Base-by-base conservation (phyloP, 1,140 invertebrate species). In the Physella acuta region DNA sequence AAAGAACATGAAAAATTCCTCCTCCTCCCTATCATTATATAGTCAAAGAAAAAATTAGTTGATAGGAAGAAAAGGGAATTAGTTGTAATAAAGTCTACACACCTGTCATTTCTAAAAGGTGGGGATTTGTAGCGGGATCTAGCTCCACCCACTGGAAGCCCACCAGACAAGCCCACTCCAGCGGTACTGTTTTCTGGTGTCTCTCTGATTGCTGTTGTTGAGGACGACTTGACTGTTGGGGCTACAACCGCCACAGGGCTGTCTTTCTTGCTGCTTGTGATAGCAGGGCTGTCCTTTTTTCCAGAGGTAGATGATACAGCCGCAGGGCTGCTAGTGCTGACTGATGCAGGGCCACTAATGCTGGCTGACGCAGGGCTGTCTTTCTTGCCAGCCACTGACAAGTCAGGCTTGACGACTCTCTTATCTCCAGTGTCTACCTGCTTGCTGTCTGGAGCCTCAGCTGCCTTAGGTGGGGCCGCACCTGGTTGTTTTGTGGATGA, bases 41-140 rank as follows among this genome's bases (percentile, higher is more conserved):
- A n/a, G n/a, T n/a, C n/a, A n/a, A n/a, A n/a, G n/a, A n/a, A n/a
- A n/a, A n/a, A n/a, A n/a, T n/a, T n/a, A n/a, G n/a, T n/a, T n/a
- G n/a, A n/a, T n/a, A n/a, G n/a, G n/a, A n/a, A n/a, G n/a, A n/a
- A n/a, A n/a, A n/a, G 33, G n/a, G 0, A 2, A 26, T 8, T 2
- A 26, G 59, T n/a, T 24, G n/a, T 26, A 49, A n/a, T 30, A 30
- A 8, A 69, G 2, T 36, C 1, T n/a, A 31, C 49, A 53, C 33
- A 76, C 76, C 75, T 76, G 26, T 71, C 71, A 36, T 63, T 73
- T 67, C 75, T 71, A 30, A 71, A 73, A 30, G 76, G 62, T 30
- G 62, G 76, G 20, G 76, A 78, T 3, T 70, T 71, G 31, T 73
- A 71, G 26, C 72, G 70, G 11, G 75, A 64, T 31, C 72, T 73